Percentiles rank a stretch among this genome's conserved stretches.
Evolutionary conservation across 2,797 vertebrate species (phyloP).

Genomic region (Tauraco hartlaubi): DNA sequence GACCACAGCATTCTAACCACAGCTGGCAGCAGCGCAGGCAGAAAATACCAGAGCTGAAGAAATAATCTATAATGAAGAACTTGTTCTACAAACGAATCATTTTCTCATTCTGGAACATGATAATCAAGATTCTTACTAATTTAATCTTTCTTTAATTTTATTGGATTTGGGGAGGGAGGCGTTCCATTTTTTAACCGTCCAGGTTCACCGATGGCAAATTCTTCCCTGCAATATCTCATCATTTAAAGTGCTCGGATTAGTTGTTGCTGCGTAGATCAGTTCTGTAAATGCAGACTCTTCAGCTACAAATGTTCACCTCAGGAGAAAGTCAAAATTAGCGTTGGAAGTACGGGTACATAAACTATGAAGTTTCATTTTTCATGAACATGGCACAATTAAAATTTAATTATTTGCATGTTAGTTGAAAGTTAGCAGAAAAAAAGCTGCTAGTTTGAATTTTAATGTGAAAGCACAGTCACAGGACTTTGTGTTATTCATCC

Average conservation of each 20-base stretch:
- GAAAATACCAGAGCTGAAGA: not conserved
- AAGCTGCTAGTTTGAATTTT: not conserved
- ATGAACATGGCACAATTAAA: not conserved
- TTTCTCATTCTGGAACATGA: constrained; percentile 14
- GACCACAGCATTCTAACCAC: not conserved
- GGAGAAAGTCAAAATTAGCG: not conserved
- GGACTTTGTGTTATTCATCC: not conserved
- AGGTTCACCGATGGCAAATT: not conserved
- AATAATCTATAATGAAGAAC: not conserved
- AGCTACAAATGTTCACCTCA: not conserved
- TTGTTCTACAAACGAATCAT: not conserved
- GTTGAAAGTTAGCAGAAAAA: not conserved
- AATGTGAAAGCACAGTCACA: not conserved
- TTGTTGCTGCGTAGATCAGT: not conserved
- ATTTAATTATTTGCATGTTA: constrained; percentile 4
- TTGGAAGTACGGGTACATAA: not conserved
- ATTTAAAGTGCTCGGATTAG: not conserved
- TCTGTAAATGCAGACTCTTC: not conserved
- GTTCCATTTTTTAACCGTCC: not conserved
- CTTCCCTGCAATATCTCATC: not conserved
- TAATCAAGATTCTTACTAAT: not conserved
- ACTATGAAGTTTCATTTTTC: not conserved
- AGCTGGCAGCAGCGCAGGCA: not conserved
- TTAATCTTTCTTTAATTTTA: not conserved
- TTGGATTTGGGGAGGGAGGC: not conserved